These are phyloP conservation scores for Thelaira solivaga DNA, from an alignment of 2,888 invertebrate genomes.

Conservation along the genomic window DNA sequence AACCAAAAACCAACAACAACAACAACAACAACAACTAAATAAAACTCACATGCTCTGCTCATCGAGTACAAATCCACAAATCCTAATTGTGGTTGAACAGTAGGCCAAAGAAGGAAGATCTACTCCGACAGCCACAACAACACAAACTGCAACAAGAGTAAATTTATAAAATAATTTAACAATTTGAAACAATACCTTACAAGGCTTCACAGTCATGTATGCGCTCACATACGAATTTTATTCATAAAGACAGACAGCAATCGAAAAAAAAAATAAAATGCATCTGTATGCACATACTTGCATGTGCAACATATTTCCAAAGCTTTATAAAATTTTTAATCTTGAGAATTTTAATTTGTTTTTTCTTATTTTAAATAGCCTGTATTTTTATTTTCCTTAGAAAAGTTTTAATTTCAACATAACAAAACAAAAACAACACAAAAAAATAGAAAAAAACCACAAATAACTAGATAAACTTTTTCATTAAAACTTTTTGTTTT, in stretches of 20 bases:
- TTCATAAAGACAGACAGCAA: not conserved
- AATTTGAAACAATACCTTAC: constrained; percentile 15
- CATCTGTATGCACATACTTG: not conserved
- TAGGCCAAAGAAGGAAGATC: constrained; percentile 49
- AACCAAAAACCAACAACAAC: constrained; percentile 22
- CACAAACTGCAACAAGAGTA: constrained; percentile 1
- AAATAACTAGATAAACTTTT: constrained; percentile 49
- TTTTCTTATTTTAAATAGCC: not conserved
- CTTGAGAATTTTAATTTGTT: not conserved
- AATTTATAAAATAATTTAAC: constrained; percentile 38
- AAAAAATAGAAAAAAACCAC: constrained; percentile 25
- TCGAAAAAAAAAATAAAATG: too few relatives aligned
- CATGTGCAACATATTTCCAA: not conserved
- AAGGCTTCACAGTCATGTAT: not conserved
- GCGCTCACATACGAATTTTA: not conserved
- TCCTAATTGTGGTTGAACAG: constrained; percentile 40
- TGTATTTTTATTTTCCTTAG: not conserved
- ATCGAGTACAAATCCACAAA: constrained; percentile 11
- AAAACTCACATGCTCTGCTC: constrained; percentile 22
- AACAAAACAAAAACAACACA: too few relatives aligned
- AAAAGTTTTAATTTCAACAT: constrained; percentile 15
- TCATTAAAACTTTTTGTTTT: constrained; percentile 34
- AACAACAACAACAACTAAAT: constrained; percentile 11
- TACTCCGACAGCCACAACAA: constrained; percentile 22
- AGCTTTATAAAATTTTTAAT: not conserved